Conservation (phyloP, 2,113 vertebrate genomes). For the Grammomys surdaster region DNA sequence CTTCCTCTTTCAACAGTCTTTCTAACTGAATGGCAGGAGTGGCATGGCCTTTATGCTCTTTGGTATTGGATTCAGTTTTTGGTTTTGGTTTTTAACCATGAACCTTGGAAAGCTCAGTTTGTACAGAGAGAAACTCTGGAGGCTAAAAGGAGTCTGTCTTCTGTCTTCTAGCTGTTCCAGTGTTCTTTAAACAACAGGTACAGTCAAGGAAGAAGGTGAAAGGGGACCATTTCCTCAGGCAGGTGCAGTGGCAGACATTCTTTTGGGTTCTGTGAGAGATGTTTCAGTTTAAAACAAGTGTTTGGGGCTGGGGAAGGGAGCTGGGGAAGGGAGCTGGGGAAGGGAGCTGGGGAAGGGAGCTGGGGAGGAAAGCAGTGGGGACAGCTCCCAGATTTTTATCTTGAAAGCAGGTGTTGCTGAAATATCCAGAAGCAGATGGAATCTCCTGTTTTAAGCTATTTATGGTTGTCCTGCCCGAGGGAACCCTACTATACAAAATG, state of each 20-base stretch:
- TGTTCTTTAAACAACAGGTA: slow-evolving; percentile 54
- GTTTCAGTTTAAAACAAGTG: slow-evolving; percentile 65
- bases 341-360: neutral
- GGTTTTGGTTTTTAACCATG: neutral
- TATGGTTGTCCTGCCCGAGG: slow-evolving; percentile 78
- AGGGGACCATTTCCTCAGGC: slow-evolving; percentile 62
- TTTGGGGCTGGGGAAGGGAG: neutral
- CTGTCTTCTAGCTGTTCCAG: slow-evolving; percentile 7
- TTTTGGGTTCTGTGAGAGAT: slow-evolving; percentile 66
- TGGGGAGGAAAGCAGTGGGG: slow-evolving; percentile 56
- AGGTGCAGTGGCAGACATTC: slow-evolving; percentile 69
- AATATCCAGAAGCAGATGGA: slow-evolving; percentile 83
- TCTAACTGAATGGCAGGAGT: slow-evolving; percentile 33
- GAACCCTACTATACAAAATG: slow-evolving; percentile 74
- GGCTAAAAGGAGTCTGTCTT: slow-evolving; percentile 56
- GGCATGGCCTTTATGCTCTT: neutral
- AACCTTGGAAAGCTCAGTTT: slow-evolving; percentile 60
- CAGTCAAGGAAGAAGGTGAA: slow-evolving; percentile 67
- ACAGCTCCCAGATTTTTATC: slow-evolving; percentile 80
- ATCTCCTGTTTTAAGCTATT: slow-evolving; percentile 81
- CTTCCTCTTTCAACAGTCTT: slow-evolving; percentile 45
- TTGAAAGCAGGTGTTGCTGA: slow-evolving; percentile 82
- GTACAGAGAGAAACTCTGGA: slow-evolving; percentile 50
- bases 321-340: too few relatives aligned
- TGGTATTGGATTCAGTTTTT: slow-evolving; percentile 17